Evolutionary conservation across 2,113 vertebrate genomes (phyloP).

Genomic region (Carassius carassius): DNA sequence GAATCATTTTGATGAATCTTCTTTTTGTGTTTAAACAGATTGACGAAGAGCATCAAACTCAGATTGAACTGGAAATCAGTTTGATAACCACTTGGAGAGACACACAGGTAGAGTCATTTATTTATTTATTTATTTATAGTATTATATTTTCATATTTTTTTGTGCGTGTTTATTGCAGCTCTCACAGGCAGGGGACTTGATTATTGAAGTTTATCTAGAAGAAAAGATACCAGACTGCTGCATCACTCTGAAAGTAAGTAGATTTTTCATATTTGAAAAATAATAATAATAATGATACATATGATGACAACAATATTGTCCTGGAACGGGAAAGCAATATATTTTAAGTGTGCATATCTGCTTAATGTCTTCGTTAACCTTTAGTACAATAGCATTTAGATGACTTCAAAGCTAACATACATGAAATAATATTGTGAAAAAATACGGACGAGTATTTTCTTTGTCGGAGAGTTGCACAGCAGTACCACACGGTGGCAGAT

Average conservation of each 20-base stretch:
- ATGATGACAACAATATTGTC: too few species aligned
- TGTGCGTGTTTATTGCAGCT: constrained; percentile 73
- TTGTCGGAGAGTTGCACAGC: constrained; percentile 6
- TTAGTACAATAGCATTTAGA: too few species aligned
- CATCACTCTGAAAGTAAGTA: constrained; percentile 90
- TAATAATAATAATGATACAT: not conserved
- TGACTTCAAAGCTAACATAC: too few species aligned
- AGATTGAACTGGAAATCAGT: constrained; percentile 96
- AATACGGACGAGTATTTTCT: too few species aligned
- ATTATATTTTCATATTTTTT: not conserved
- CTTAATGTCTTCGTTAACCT: too few species aligned
- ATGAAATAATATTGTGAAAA: too few species aligned
- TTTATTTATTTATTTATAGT: not conserved
- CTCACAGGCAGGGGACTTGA: constrained; percentile 95
- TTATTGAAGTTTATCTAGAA: constrained; percentile 95
- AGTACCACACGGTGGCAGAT: constrained; percentile 47
- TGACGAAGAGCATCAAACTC: constrained; percentile 92
- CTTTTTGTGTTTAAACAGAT: constrained; percentile 74
- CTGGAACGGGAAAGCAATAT: too few species aligned
- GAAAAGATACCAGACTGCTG: constrained; percentile 90
- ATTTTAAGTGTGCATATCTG: too few species aligned
- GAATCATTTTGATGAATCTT: not conserved
- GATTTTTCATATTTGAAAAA: not conserved
- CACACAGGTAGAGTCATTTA: constrained; percentile 82
- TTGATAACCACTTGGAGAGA: constrained; percentile 98